phyloP scores from a whole-genome alignment of 2,888 invertebrate species.

The Stictocephala bisonia region DNA sequence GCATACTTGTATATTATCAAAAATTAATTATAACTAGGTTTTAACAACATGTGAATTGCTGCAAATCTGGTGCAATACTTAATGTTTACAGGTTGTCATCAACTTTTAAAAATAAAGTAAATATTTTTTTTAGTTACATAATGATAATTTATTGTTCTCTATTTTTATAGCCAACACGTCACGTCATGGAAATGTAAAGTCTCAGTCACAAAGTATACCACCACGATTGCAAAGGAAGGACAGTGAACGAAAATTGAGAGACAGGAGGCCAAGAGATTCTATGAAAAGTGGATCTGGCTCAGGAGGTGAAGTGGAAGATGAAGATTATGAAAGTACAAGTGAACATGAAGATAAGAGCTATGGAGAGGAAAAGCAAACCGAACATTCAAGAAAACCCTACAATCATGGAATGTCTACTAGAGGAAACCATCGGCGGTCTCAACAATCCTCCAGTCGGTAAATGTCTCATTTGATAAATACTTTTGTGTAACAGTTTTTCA shows the following conservation, averaged over 20 bases:
- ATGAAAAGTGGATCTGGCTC: constrained; percentile 44
- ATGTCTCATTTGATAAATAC: too few species aligned
- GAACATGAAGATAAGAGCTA: constrained; percentile 41
- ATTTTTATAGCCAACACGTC: not conserved
- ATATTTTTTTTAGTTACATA: too few species aligned
- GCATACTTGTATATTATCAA: too few species aligned
- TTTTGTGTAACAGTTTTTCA: too few species aligned
- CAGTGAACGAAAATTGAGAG: constrained; percentile 50
- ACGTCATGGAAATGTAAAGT: constrained; percentile 12
- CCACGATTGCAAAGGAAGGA: constrained; percentile 38
- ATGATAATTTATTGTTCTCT: too few species aligned
- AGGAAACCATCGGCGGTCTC: constrained; percentile 8
- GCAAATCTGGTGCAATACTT: too few species aligned
- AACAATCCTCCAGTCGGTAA: too few species aligned
- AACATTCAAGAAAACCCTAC: not conserved
- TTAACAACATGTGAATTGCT: too few species aligned
- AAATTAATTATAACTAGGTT: too few species aligned
- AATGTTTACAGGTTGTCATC: too few species aligned
- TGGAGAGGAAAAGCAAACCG: constrained; percentile 6
- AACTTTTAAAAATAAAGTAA: too few species aligned
- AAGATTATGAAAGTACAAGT: constrained; percentile 85
- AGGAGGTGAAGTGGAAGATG: constrained; percentile 63
- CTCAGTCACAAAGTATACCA: constrained; percentile 38
- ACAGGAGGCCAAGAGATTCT: constrained; percentile 45
- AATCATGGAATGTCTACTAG: not conserved